phyloP scores from a whole-genome alignment of 2,888 invertebrate genomes.

The Leptinotarsa juncta region DNA sequence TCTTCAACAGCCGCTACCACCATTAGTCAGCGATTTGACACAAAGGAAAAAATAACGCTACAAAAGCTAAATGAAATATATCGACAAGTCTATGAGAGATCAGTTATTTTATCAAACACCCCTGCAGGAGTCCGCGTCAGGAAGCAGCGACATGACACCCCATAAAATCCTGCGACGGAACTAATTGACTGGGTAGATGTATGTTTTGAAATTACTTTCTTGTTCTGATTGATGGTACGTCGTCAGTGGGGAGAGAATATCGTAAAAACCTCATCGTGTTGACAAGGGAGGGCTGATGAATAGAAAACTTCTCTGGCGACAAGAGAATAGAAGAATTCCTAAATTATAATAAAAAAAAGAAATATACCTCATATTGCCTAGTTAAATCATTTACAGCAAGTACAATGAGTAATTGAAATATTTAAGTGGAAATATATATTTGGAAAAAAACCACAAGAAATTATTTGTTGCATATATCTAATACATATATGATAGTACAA shows the following conservation, averaged over 20 bases:
- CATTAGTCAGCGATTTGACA: constrained; percentile 63
- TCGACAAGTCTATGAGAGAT: constrained; percentile 59
- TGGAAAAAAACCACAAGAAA: no score
- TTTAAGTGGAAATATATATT: no score
- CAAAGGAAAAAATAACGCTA: constrained; percentile 58
- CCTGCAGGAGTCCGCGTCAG: constrained; percentile 44
- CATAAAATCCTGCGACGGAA: constrained; percentile 38
- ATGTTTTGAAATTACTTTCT: constrained; percentile 23
- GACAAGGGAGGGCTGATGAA: not conserved
- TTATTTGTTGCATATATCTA: no score
- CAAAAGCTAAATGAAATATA: constrained; percentile 61
- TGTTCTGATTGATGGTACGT: constrained; percentile 20
- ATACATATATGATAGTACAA: no score
- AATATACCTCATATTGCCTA: no score
- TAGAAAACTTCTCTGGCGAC: not conserved
- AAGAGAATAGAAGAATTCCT: not conserved
- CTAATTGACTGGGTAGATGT: constrained; percentile 36
- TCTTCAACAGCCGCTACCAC: constrained; percentile 56
- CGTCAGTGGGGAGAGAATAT: not conserved
- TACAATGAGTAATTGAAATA: no score
- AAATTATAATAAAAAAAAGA: no score
- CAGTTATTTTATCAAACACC: constrained; percentile 49
- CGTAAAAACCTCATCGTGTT: not conserved
- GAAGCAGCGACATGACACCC: constrained; percentile 36
- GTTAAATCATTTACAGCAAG: no score